These are phyloP conservation scores for Entosphenus tridentatus DNA, from an alignment of 2,113 vertebrate species.

Conservation along the genomic window DNA sequence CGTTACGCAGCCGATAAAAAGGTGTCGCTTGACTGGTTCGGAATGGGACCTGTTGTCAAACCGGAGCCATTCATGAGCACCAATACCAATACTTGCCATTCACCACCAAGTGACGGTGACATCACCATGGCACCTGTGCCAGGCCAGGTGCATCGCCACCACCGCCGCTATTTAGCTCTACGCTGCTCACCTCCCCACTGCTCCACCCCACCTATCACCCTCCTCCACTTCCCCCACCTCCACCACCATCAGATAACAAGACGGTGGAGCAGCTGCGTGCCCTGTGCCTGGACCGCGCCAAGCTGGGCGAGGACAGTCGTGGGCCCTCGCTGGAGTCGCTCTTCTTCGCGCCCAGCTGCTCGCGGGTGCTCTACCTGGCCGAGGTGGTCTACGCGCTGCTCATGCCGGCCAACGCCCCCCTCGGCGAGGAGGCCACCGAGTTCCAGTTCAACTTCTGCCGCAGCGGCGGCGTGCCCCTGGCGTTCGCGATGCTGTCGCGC, in stretches of 20 bases:
- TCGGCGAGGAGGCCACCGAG: conserved; percentile 86
- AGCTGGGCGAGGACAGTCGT: conserved; percentile 91
- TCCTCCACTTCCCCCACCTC: background rate
- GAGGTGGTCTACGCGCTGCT: conserved; percentile 98
- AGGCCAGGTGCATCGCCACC: too few species aligned
- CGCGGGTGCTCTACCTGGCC: conserved; percentile 96
- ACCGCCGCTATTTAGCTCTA: too few species aligned
- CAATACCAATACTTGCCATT: too few species aligned
- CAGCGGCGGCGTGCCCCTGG: conserved; percentile 78
- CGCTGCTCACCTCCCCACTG: too few species aligned
- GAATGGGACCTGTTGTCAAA: too few species aligned
- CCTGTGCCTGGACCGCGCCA: conserved; percentile 87
- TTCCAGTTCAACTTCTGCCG: conserved; percentile 96
- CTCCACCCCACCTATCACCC: background rate
- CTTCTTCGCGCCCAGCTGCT: conserved; percentile 91
- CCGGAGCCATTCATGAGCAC: too few species aligned
- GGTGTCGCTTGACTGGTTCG: too few species aligned
- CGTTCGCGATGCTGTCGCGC: conserved; percentile 89
- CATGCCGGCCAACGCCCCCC: conserved; percentile 88
- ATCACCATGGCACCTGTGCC: too few species aligned
- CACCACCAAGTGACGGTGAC: too few species aligned
- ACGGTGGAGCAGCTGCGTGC: conserved; percentile 86
- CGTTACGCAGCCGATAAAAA: too few species aligned
- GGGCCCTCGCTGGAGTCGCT: conserved; percentile 84
- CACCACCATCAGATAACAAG: conserved; percentile 50